Evolutionary conservation across 2,888 invertebrate species (phyloP).

Genomic region (Morpho achilles): DNA sequence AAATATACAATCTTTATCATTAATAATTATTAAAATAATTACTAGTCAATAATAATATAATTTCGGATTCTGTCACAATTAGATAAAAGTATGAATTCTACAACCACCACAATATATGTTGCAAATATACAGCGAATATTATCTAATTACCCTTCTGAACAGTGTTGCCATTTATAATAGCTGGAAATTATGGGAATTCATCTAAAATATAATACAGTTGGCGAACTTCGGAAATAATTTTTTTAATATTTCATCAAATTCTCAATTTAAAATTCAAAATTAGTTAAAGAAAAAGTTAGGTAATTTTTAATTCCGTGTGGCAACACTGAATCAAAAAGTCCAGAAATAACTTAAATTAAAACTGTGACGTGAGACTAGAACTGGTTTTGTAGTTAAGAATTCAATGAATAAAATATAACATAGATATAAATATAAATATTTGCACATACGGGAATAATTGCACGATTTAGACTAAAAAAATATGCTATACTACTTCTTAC

Average conservation of each 20-base stretch:
- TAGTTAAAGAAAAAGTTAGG: too few species aligned
- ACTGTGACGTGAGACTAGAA: slow-evolving; percentile 78
- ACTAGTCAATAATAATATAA: too few species aligned
- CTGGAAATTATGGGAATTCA: too few species aligned
- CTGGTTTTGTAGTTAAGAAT: slow-evolving; percentile 47
- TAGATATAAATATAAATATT: background rate
- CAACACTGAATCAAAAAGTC: slow-evolving; percentile 13
- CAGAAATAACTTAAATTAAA: slow-evolving; percentile 64
- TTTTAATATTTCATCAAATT: too few species aligned
- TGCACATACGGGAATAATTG: too few species aligned
- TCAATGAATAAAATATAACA: slow-evolving; percentile 8
- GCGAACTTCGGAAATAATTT: too few species aligned
- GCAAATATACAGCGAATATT: slow-evolving; percentile 17
- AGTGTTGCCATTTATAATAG: slow-evolving; percentile 18
- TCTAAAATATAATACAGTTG: too few species aligned
- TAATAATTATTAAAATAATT: too few species aligned
- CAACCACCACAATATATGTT: slow-evolving; percentile 1
- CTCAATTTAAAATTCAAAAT: too few species aligned
- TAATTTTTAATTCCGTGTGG: slow-evolving; percentile 1
- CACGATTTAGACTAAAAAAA: too few species aligned
- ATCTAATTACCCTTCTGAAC: slow-evolving; percentile 10
- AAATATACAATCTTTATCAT: too few species aligned
- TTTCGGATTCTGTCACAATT: background rate
- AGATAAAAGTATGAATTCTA: background rate
- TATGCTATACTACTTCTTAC: too few species aligned